phyloP scores from a whole-genome alignment of 2,797 vertebrate species.

The Tenualosa thibaudeaui region DNA sequence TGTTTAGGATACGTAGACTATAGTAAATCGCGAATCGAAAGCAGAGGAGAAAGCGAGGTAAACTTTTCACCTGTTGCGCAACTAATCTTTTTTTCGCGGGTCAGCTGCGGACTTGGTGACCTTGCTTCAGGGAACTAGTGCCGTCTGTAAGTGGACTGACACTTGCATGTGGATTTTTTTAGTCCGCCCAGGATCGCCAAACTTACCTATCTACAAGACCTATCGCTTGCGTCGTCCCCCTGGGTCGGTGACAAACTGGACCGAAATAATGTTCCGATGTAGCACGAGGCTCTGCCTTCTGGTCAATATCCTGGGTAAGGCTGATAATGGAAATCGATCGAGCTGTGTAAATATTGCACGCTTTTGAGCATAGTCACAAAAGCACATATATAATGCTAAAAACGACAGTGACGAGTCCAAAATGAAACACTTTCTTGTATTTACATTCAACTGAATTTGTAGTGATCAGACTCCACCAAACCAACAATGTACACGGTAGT shows the following conservation, averaged over 20 bases:
- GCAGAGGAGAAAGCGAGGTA: background rate
- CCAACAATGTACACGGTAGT: too few species aligned
- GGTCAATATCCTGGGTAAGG: background rate
- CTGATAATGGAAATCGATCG: background rate
- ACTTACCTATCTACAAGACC: too few species aligned
- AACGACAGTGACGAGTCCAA: background rate
- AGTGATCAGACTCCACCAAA: too few species aligned
- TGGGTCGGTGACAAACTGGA: background rate
- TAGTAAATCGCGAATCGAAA: background rate
- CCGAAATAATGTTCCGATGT: background rate
- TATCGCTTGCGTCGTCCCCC: background rate
- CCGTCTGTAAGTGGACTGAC: background rate
- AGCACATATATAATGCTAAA: background rate
- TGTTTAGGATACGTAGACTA: background rate
- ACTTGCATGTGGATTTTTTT: background rate
- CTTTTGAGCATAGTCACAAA: background rate
- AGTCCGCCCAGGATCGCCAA: background rate
- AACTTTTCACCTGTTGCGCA: background rate
- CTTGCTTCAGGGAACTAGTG: background rate
- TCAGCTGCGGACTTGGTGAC: background rate
- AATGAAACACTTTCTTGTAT: background rate
- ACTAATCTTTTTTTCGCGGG: background rate
- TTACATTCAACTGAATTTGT: too few species aligned
- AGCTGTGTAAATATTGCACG: background rate
- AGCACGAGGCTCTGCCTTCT: background rate